Base-by-base conservation (phyloP, 2,113 vertebrate species). In the Ctenodactylus gundi region DNA sequence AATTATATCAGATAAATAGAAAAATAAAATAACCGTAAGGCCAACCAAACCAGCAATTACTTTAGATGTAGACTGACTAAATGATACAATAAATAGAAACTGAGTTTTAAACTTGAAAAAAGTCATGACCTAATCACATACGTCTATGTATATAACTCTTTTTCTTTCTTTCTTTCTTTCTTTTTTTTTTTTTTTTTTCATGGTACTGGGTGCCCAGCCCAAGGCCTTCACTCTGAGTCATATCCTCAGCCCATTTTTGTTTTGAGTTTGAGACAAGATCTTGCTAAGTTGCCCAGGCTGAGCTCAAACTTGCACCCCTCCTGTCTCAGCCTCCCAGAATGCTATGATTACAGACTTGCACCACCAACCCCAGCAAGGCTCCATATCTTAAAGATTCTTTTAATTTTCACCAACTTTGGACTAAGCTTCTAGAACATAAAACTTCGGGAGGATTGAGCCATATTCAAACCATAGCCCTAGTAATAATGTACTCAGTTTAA, bases 21-120 rank as follows among this genome's bases (percentile, higher is more conserved):
- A 94, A 51, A 23, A 20, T 57, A 25, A 86, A 20, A 57, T n/a
- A n/a, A n/a, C n/a, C 11, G 8, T 81, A 73, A 57, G 72, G 57
- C 23, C 13, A 57, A 62, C 29, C 8, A 58, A 34, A 46, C 60
- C 57, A 83, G 72, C 65, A 78, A 85, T 78, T 72, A 73, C 64
- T 84, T 94, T 88, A 80, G 75, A 73, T 75, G 6, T 51, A 67
- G n/a, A 73, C 12, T 41, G 27, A 49, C 12, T 53, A 88, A 88
- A 93, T 70, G 46, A 25, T 84, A 62, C 29, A 88, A 80, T 68
- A 58, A 27, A 78, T 85, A 57, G 49, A 3, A 88, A 81, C 39
- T 67, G 57, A 72, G 44, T 88, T 94, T 91, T 88, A 68, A 14
- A 57, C 27, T 77, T 51, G 27, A 31, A 77, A 62, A 86, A 93